Conservation (phyloP, 2,797 vertebrate genomes). For the Sebastes taczanowskii region DNA sequence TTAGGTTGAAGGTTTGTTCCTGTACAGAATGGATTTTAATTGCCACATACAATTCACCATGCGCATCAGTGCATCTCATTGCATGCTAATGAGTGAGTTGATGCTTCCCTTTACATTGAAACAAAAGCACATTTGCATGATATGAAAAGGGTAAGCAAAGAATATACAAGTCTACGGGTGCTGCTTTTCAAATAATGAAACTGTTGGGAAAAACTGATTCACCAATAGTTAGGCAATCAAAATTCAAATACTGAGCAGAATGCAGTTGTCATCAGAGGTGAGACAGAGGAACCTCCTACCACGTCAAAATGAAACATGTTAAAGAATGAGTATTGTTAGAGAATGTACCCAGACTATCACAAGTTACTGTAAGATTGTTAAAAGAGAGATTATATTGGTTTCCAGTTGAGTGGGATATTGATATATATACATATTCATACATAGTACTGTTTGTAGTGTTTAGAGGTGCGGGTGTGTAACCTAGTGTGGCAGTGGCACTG, state of each 20-base stretch:
- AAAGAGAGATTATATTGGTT: background rate
- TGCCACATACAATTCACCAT: background rate
- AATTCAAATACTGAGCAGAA: background rate
- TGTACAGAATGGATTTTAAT: background rate
- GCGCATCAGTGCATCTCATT: background rate
- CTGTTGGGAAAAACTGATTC: background rate
- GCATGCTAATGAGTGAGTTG: background rate
- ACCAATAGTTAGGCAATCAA: too few species aligned
- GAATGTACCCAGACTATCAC: too few species aligned
- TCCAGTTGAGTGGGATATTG: too few species aligned
- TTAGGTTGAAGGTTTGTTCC: background rate
- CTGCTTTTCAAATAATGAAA: background rate
- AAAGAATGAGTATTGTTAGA: too few species aligned
- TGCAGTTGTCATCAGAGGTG: background rate
- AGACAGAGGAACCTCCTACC: too few species aligned
- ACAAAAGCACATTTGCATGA: background rate
- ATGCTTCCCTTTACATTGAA: background rate
- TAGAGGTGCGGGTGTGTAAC: too few species aligned
- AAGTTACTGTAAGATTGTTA: too few species aligned
- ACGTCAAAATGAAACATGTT: too few species aligned
- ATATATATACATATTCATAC: too few species aligned
- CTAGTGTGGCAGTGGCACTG: too few species aligned
- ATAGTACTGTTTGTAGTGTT: too few species aligned
- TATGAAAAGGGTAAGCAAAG: background rate
- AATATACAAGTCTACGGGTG: background rate